Percentiles rank a stretch among this genome's conserved stretches.
Conservation (phyloP, 2,888 invertebrate species). For the Limnephilus marmoratus region DNA sequence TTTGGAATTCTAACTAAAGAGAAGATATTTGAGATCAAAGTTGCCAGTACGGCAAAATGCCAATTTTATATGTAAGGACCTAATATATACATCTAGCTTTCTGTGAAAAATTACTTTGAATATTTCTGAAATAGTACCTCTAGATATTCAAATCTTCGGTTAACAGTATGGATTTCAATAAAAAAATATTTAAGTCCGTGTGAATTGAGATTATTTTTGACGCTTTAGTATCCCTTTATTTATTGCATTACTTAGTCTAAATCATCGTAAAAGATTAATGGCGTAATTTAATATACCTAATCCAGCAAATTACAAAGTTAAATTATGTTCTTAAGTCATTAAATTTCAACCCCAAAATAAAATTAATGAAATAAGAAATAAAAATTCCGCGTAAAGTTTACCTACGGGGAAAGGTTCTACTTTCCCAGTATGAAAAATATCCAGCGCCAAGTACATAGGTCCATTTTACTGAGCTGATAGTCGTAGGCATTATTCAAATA, state of each 20-base stretch:
- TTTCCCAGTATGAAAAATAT: constrained; percentile 4
- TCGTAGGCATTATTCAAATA: constrained; percentile 47
- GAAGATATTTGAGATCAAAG: too few relatives aligned
- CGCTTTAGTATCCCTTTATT: neutral
- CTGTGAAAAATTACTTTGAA: too few relatives aligned
- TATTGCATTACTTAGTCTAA: neutral
- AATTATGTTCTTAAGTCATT: neutral
- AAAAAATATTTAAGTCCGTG: neutral
- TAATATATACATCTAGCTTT: too few relatives aligned
- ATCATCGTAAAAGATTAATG: neutral
- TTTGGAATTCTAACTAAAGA: too few relatives aligned
- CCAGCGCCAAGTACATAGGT: neutral
- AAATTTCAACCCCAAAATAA: constrained; percentile 2
- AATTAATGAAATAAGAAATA: neutral
- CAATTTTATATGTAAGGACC: too few relatives aligned
- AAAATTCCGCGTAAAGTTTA: neutral
- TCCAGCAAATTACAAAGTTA: neutral
- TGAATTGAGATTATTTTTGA: neutral
- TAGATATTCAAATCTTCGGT: neutral
- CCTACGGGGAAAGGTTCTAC: neutral
- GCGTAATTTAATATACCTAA: neutral
- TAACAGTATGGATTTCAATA: neutral
- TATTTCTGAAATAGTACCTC: neutral
- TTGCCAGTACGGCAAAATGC: too few relatives aligned
- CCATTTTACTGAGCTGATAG: constrained; percentile 44